A percentile compares a stretch with the other conserved stretches of the same genome.
phyloP scores from a whole-genome alignment of 2,797 vertebrate genomes.

The Pampus argenteus region DNA sequence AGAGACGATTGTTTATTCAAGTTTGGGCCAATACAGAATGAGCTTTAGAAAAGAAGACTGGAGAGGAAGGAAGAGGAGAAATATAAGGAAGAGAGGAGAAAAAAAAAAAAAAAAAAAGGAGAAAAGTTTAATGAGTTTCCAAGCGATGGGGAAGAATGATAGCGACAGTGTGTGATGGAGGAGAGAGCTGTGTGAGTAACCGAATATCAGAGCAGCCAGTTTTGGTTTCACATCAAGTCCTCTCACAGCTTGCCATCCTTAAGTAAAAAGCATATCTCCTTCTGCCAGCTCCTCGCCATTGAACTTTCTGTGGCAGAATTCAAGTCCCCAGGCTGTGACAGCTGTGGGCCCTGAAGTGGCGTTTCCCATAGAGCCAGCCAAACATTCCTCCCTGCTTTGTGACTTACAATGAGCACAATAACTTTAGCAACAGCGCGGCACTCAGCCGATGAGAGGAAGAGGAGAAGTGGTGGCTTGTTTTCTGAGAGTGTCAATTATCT shows the following conservation, averaged over 20 bases:
- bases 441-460: constrained; percentile 73
- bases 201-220: constrained; percentile 70
- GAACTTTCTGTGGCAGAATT: constrained; percentile 87
- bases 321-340: constrained; percentile 87
- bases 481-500: constrained; percentile 79
- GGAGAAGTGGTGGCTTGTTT: constrained; percentile 79
- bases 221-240: constrained; percentile 88
- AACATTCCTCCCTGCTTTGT: constrained; percentile 87
- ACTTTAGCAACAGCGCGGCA: constrained; percentile 74
- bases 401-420: constrained; percentile 83
- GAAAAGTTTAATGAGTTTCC: constrained; percentile 54
- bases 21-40: constrained; percentile 81
- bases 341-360: constrained; percentile 89
- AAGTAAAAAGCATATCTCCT: constrained; percentile 86
- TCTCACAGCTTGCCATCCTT: constrained; percentile 88
- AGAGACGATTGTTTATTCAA: constrained; percentile 93
- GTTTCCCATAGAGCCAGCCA: constrained; percentile 90
- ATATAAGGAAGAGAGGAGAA: constrained; percentile 18
- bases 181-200: constrained; percentile 34
- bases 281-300: constrained; percentile 88
- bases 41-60: constrained; percentile 37
- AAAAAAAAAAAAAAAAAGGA: constrained; percentile 30
- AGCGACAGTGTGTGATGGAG: constrained; percentile 6
- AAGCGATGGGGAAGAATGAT: constrained; percentile 19
- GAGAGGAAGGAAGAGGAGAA: constrained; percentile 25